Conservation (phyloP, 2,888 invertebrate genomes). For the Branchipolynoe longqiensis region DNA sequence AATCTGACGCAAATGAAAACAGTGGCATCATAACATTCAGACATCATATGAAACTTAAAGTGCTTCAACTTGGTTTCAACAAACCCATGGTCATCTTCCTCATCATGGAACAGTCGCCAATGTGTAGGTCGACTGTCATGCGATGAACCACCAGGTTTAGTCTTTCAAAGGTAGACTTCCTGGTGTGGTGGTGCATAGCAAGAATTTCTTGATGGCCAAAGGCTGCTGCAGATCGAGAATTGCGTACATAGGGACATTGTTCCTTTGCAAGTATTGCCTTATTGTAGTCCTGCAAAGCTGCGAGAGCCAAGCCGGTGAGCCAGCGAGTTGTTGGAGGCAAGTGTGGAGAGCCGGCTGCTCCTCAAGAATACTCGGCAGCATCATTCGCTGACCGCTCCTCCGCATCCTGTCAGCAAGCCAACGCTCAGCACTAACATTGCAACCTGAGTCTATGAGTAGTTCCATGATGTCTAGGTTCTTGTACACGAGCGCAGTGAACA, state of each 20-base stretch:
- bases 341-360: background rate
- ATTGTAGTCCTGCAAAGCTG: conserved; percentile 1
- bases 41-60: too few relatives aligned
- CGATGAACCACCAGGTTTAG: too few relatives aligned
- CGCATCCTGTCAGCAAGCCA: background rate
- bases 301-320: conserved; percentile 26
- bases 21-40: too few relatives aligned
- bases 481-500: conserved; percentile 2
- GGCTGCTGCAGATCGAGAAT: conserved; percentile 41
- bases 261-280: conserved; percentile 10
- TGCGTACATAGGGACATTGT: background rate
- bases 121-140: too few relatives aligned
- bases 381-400: too few relatives aligned
- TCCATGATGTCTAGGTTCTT: conserved; percentile 23
- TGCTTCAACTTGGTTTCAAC: too few relatives aligned
- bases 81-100: too few relatives aligned
- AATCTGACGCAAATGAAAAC: too few relatives aligned
- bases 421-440: conserved; percentile 1
- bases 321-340: background rate
- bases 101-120: too few relatives aligned
- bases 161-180: too few relatives aligned
- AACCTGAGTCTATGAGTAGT: conserved; percentile 2
- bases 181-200: conserved; percentile 13
- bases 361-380: background rate
- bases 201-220: conserved; percentile 27